A percentile compares a stretch with the other conserved stretches of the same genome.
Evolutionary conservation across 1,140 invertebrate genomes (phyloP).

Genomic region (Lethrus apterus): DNA sequence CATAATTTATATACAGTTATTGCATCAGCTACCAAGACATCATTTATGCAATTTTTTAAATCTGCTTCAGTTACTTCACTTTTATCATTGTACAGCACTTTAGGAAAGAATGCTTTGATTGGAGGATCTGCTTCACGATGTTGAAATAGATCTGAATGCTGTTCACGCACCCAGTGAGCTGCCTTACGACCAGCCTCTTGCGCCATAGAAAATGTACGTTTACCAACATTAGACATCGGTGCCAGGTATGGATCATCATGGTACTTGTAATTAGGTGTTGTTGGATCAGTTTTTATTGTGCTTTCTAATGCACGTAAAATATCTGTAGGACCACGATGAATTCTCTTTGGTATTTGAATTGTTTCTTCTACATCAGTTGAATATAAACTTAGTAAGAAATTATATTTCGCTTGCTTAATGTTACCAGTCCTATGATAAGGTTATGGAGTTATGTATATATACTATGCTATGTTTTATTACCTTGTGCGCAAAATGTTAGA

Average conservation of each 20-base stretch:
- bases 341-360: constrained; percentile 58
- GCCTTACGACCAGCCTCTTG: constrained; percentile 81
- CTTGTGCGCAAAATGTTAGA: too few relatives aligned
- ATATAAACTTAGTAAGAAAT: too few relatives aligned
- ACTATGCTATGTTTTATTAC: too few relatives aligned
- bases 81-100: constrained; percentile 59
- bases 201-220: constrained; percentile 68
- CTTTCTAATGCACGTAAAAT: constrained; percentile 70
- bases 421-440: too few relatives aligned
- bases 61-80: constrained; percentile 58
- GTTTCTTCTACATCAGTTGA: constrained; percentile 24
- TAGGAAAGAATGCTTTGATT: constrained; percentile 64
- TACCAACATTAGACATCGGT: constrained; percentile 65
- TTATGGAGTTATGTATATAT: too few relatives aligned
- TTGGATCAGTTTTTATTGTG: constrained; percentile 66
- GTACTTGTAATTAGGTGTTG: constrained; percentile 78
- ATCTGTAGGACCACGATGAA: constrained; percentile 69
- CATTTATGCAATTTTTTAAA: constrained; percentile 56
- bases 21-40: constrained; percentile 59
- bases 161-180: constrained; percentile 72
- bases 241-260: constrained; percentile 86
- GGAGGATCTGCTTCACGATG: constrained; percentile 62
- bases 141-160: constrained; percentile 70
- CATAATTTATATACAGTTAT: constrained; percentile 66
- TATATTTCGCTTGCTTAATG: too few relatives aligned